These are phyloP conservation scores for Scaptodrosophila lebanonensis DNA, from an alignment of 1,140 invertebrate species.

Conservation along the genomic window DNA sequence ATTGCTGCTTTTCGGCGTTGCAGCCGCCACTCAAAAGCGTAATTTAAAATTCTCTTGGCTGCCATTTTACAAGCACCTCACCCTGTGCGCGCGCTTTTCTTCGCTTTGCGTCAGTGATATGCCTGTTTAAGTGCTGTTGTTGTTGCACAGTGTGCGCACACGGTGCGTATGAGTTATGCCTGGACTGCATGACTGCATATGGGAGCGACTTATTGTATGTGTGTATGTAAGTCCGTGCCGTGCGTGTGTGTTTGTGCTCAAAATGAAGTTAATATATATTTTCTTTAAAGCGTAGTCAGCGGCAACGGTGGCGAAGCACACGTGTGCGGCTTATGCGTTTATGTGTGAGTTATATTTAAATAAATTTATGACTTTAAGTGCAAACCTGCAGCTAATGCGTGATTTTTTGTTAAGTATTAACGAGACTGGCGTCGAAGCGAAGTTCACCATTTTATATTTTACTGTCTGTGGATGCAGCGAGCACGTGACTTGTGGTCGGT, in stretches of 20 bases:
- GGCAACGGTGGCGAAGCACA: constrained; percentile 21
- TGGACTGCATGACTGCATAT: constrained; percentile 45
- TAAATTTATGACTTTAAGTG: constrained; percentile 75
- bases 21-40: constrained; percentile 65
- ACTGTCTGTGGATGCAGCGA: neutral
- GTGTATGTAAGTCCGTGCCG: no score
- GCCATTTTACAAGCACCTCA: constrained; percentile 49
- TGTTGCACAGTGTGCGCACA: constrained; percentile 66
- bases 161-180: constrained; percentile 73
- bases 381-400: constrained; percentile 71
- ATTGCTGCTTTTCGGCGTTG: constrained; percentile 60
- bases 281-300: constrained; percentile 48
- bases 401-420: constrained; percentile 53
- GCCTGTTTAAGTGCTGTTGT: constrained; percentile 37
- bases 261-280: constrained; percentile 75
- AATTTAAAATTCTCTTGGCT: constrained; percentile 75
- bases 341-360: constrained; percentile 56
- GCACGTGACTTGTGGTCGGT: constrained; percentile 40
- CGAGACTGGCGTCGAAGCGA: no score
- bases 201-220: no score
- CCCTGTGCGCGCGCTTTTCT: constrained; percentile 31
- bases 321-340: constrained; percentile 17
- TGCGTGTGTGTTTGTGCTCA: no score
- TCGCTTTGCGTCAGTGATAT: constrained; percentile 58
- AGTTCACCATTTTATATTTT: no score